Percentiles rank a stretch among this genome's conserved stretches.
Conservation (phyloP, 35 echinoderm and acorn worm genomes). For the Ptychodera flava region DNA sequence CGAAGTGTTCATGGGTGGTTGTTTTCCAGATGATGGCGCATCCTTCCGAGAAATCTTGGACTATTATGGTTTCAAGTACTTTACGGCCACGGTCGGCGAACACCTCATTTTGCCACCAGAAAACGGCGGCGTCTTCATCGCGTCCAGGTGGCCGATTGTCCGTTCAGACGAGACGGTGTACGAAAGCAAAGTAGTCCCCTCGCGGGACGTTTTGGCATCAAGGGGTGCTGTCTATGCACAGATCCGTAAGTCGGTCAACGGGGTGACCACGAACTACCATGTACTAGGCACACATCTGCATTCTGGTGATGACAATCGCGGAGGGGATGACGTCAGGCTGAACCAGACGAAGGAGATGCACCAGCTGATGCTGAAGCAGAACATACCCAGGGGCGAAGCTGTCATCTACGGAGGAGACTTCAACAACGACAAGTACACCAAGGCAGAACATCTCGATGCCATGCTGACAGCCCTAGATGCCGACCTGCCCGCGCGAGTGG, state of each 20-base stretch:
- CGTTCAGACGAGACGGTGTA: constrained; percentile 28
- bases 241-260: constrained; percentile 28
- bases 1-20: constrained; percentile 50
- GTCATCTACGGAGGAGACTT: constrained; percentile 62
- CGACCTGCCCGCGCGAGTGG: constrained; percentile 31
- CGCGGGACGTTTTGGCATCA: constrained; percentile 19
- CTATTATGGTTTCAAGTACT: background rate
- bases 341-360: constrained; percentile 50
- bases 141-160: constrained; percentile 23
- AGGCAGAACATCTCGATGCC: constrained; percentile 16
- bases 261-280: constrained; percentile 23
- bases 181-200: constrained; percentile 11
- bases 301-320: constrained; percentile 11
- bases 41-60: background rate
- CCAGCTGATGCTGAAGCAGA: constrained; percentile 32
- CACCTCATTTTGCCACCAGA: background rate
- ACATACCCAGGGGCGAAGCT: constrained; percentile 30
- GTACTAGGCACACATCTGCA: constrained; percentile 57
- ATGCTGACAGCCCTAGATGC: constrained; percentile 49
- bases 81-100: background rate
- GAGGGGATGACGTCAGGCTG: constrained; percentile 27
- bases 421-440: constrained; percentile 14
- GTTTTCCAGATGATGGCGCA: constrained; percentile 20
- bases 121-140: background rate
- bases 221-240: constrained; percentile 39